phyloP scores from a whole-genome alignment of 2,113 vertebrate species.

The Chinchilla lanigera region DNA sequence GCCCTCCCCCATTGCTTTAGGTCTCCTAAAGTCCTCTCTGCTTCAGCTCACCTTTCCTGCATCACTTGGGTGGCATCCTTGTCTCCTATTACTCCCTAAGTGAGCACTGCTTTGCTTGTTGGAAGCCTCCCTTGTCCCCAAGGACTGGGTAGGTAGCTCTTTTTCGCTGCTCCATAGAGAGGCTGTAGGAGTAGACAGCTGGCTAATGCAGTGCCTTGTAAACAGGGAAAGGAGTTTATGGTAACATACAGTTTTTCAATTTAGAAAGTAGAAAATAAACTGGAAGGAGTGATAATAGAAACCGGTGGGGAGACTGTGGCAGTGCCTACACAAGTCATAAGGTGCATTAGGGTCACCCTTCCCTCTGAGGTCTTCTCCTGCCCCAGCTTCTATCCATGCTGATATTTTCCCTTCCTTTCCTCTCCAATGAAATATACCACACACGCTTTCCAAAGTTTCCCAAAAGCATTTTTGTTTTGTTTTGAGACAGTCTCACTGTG shows the following conservation, averaged over 20 bases:
- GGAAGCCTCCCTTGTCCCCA: not conserved
- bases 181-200: not conserved
- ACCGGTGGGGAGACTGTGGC: not conserved
- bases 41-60: not conserved
- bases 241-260: constrained; percentile 14
- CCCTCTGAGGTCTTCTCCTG: not conserved
- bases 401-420: constrained; percentile 30
- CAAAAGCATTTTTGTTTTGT: not conserved
- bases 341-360: not conserved
- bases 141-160: not conserved
- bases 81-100: not conserved
- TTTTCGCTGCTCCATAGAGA: not conserved
- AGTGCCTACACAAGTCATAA: not conserved
- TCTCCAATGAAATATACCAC: not conserved
- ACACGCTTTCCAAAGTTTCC: not conserved
- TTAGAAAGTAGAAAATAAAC: constrained; percentile 32
- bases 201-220: not conserved
- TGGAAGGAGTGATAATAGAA: not conserved
- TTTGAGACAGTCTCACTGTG: not conserved
- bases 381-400: constrained; percentile 21
- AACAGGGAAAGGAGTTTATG: not conserved
- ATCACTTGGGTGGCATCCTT: not conserved
- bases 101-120: not conserved
- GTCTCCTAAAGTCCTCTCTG: not conserved
- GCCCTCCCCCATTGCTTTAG: not conserved